Evolutionary conservation across 2,797 vertebrate species (phyloP).

Genomic region (Sciurus carolinensis): DNA sequence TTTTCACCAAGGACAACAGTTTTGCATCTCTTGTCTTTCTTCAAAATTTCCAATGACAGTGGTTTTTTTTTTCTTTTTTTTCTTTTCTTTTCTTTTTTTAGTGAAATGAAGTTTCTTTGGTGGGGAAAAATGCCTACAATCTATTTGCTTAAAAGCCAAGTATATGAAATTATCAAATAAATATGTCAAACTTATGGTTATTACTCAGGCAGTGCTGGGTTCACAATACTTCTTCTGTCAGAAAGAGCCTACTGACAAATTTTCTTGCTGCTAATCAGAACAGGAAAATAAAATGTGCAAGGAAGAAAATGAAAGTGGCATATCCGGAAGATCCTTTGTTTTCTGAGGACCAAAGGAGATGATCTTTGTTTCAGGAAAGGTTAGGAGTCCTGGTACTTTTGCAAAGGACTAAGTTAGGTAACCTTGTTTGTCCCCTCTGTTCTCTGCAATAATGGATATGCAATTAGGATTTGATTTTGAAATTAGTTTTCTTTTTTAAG

Average conservation of each 20-base stretch:
- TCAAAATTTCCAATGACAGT: neutral
- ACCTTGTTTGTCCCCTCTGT: neutral
- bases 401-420: neutral
- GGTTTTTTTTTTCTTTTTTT: too few relatives aligned
- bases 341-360: neutral
- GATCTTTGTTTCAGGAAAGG: neutral
- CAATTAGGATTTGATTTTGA: slow-evolving; percentile 19
- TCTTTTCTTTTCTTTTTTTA: neutral
- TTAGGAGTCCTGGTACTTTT: neutral
- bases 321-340: neutral
- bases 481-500: neutral
- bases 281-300: neutral
- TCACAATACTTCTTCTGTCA: neutral
- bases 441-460: neutral
- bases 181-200: neutral
- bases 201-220: neutral
- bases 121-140: neutral
- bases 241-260: neutral
- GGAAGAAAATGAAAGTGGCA: neutral
- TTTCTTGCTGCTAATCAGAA: neutral
- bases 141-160: neutral
- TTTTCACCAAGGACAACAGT: neutral
- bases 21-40: neutral
- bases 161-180: neutral
- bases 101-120: neutral